These are phyloP conservation scores for Synergus gifuensis DNA, from an alignment of 2,888 invertebrate genomes.

Conservation along the genomic window DNA sequence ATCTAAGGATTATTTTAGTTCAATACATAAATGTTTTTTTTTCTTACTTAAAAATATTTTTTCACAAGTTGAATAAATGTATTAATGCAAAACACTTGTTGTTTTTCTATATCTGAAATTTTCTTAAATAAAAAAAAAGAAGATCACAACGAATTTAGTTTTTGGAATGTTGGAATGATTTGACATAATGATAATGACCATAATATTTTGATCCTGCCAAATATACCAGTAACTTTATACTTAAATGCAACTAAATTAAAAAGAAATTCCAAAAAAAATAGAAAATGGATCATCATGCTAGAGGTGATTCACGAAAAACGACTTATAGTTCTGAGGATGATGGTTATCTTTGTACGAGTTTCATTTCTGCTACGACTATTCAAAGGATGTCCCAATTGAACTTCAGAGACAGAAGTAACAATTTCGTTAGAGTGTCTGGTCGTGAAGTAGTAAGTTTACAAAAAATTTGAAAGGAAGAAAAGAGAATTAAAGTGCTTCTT, in stretches of 20 bases:
- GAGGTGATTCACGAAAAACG: conserved; percentile 62
- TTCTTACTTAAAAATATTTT: conserved; percentile 30
- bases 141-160: neutral
- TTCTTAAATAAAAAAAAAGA: neutral
- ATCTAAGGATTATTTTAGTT: conserved; percentile 4
- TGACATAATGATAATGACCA: neutral
- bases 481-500: conserved; percentile 34
- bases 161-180: conserved; percentile 9
- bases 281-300: conserved; percentile 63
- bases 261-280: conserved; percentile 18
- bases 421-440: conserved; percentile 52
- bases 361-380: conserved; percentile 47
- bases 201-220: neutral
- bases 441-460: conserved; percentile 62
- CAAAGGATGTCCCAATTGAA: conserved; percentile 54
- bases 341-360: conserved; percentile 59
- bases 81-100: conserved; percentile 12
- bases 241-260: neutral
- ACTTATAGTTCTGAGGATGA: conserved; percentile 66
- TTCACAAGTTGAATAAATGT: conserved; percentile 11
- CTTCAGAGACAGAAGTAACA: conserved; percentile 52
- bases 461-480: conserved; percentile 10
- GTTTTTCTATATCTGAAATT: neutral
- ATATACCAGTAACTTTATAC: conserved; percentile 7
- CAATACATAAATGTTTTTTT: neutral